Conservation (phyloP, 1,140 invertebrate genomes). For the Zaprionus kolodkinae region DNA sequence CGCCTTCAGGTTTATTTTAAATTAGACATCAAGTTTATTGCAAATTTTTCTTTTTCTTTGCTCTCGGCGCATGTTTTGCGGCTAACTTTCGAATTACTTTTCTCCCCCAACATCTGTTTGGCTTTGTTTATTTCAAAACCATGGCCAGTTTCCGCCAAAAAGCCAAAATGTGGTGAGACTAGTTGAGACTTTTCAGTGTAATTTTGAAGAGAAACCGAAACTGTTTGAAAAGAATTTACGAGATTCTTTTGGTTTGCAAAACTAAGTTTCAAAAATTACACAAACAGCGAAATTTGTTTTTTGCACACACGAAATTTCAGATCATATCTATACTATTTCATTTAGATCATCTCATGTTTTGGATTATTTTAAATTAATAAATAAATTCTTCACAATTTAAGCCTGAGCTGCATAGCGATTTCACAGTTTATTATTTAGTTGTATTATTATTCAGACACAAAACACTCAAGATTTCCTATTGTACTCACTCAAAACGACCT, state of each 20-base stretch:
- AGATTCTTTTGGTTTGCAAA: neutral
- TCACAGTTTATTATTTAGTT: too few relatives aligned
- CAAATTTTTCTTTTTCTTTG: conserved; percentile 61
- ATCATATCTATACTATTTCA: too few relatives aligned
- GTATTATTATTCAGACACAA: too few relatives aligned
- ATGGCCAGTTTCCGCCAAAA: conserved; percentile 1
- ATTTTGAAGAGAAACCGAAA: neutral
- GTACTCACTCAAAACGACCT: too few relatives aligned
- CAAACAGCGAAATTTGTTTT: neutral
- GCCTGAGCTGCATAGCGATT: too few relatives aligned
- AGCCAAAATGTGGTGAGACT: conserved; percentile 25
- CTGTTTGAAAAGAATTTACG: neutral
- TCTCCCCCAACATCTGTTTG: conserved; percentile 42
- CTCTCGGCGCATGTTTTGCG: conserved; percentile 58
- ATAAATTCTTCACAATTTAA: too few relatives aligned
- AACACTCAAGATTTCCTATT: too few relatives aligned
- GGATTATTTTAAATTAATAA: too few relatives aligned
- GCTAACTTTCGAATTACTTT: conserved; percentile 74
- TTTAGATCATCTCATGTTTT: too few relatives aligned
- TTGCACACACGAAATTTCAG: neutral
- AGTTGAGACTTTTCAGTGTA: neutral
- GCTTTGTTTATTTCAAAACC: conserved; percentile 24
- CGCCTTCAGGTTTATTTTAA: conserved; percentile 67
- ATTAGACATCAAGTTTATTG: conserved; percentile 74
- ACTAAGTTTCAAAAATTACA: neutral